Percentiles rank a stretch among this genome's conserved stretches.
Conservation (phyloP, 2,888 invertebrate species). For the Trachelus iudaicus region DNA sequence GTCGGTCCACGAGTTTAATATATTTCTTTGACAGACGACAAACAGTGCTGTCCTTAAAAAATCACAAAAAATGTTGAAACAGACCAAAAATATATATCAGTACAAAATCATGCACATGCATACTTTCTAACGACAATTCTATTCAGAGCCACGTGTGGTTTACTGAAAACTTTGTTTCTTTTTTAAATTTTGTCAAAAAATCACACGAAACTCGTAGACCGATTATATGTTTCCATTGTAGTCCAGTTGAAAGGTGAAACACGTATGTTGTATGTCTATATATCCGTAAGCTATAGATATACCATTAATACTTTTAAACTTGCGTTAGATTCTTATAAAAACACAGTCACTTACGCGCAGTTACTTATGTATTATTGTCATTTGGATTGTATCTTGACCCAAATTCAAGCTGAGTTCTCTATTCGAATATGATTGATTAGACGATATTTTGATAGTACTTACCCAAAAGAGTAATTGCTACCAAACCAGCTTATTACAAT, state of each 20-base stretch:
- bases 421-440: neutral
- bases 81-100: no score
- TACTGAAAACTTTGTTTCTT: no score
- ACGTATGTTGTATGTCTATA: neutral
- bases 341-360: neutral
- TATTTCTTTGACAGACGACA: no score
- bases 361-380: neutral
- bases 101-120: no score
- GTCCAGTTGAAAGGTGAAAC: neutral
- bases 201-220: no score
- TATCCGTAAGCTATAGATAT: neutral
- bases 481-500: neutral
- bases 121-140: no score
- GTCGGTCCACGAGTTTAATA: no score
- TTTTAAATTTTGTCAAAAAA: no score
- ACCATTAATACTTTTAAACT: neutral
- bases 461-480: neutral
- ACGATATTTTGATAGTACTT: neutral
- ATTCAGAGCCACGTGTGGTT: no score
- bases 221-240: neutral
- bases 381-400: neutral
- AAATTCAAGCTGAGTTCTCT: neutral
- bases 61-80: no score
- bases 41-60: no score
- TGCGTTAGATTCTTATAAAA: neutral